Evolutionary conservation across 2,888 invertebrate species (phyloP).

Genomic region (Strigamia crassipes): DNA sequence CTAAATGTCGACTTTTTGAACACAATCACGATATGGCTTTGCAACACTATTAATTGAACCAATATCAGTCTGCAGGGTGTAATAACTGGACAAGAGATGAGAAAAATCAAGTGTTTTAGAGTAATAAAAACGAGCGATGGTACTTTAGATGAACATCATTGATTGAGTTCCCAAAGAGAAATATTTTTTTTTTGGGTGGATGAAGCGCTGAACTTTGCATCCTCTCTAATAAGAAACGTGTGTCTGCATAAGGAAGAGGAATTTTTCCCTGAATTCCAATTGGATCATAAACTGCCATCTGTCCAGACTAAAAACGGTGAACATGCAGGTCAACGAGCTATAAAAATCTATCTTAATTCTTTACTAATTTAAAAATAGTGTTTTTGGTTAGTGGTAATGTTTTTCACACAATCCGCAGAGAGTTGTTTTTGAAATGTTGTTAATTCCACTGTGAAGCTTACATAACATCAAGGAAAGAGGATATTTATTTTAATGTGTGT

Average conservation of each 20-base stretch:
- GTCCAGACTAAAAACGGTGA: slow-evolving; percentile 21
- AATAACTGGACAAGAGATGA: background rate
- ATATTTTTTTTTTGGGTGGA: background rate
- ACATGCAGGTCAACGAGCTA: background rate
- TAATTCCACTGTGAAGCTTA: background rate
- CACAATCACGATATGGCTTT: slow-evolving; percentile 4
- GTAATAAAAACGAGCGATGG: background rate
- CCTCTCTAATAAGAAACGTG: slow-evolving; percentile 11
- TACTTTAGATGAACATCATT: background rate
- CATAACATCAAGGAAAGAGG: background rate
- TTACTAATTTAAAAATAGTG: background rate
- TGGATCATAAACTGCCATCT: slow-evolving; percentile 5
- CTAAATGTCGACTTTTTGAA: background rate
- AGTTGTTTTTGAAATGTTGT: too few relatives aligned
- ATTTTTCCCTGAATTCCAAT: slow-evolving; percentile 8
- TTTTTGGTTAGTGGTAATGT: background rate
- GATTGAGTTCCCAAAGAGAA: background rate
- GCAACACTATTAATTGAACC: background rate
- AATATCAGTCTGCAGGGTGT: background rate
- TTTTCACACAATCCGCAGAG: too few relatives aligned
- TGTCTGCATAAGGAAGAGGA: slow-evolving; percentile 11
- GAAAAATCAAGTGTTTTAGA: slow-evolving; percentile 10
- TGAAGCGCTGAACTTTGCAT: background rate
- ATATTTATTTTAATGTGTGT: too few relatives aligned
- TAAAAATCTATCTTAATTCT: background rate